phyloP scores from a whole-genome alignment of 2,113 vertebrate genomes.

The Promerops cafer region DNA sequence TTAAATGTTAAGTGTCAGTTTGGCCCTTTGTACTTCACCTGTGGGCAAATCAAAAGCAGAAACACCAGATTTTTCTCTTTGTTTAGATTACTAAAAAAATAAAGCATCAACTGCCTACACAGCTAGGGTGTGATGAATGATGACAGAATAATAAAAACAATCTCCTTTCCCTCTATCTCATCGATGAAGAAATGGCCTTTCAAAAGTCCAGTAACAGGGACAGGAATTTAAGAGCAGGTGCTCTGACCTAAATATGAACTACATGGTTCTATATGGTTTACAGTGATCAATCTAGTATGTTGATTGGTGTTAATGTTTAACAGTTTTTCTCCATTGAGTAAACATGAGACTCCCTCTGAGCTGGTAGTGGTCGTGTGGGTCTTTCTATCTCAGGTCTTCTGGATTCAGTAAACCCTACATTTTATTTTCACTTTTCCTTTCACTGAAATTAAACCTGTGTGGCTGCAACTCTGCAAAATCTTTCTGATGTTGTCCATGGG shows the following conservation, averaged over 20 bases:
- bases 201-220: not conserved
- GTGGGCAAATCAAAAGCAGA: conserved; percentile 26
- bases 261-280: not conserved
- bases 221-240: not conserved
- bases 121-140: not conserved
- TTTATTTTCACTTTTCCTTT: not conserved
- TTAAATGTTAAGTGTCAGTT: conserved; percentile 36
- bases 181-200: not conserved
- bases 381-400: not conserved
- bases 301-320: not conserved
- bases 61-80: not conserved
- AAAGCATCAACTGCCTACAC: not conserved
- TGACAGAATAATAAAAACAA: not conserved
- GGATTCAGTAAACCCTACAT: not conserved
- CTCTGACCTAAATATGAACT: not conserved
- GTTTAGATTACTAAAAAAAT: not conserved
- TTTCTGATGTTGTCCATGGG: not conserved
- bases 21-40: conserved; percentile 1
- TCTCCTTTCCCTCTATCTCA: not conserved
- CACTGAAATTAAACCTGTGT: not conserved
- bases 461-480: not conserved
- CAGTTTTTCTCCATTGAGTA: not conserved
- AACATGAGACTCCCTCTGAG: not conserved
- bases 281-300: not conserved
- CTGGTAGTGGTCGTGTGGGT: not conserved